Base-by-base conservation (phyloP, 2,113 vertebrate species). In the Eulemur macaco region DNA sequence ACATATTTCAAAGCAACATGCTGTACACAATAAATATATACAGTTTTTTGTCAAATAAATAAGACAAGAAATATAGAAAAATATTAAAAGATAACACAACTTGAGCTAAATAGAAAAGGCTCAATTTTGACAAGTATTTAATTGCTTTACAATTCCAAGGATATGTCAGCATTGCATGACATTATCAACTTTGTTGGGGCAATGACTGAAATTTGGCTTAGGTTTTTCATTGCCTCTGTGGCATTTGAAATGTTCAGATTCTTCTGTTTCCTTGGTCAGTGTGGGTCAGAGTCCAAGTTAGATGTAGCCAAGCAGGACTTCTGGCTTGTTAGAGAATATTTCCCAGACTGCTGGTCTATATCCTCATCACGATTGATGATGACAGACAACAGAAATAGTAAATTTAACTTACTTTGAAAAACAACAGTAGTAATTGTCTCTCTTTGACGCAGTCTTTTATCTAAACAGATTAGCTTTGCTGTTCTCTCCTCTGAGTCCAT, bases 341-440 rank as follows among this genome's bases (percentile, higher is more conserved):
- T 95, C 23, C 47, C 42, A 95, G 71, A 78, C 42, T 94, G 50
- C 58, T 90, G 18, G 4, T 85, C 52, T 96, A 23, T 88, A 56
- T 95, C 14, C 42, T 94, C 25, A 88, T 63, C 94, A 47, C 47
- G 92, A 69, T 6, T 64, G 39, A 96, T 86, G 68, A 95, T 90
- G 91, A 96, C 27, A 92, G 81, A 95, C 80, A 97, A 64, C 63
- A 96, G 84, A 94, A 96, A 81, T 76, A 71, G 89, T 81, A 94
- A 90, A 89, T 89, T 95, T 89, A 95, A 92, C 56, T 95, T 94
- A 86, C 20, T 95, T 80, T 95, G 76, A 92, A 97, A 97, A 97
- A 96, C 37, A 95, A 52, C 76, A 73, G 76, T 83, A 69, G 58
- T 94, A n/a, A 89, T 97, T 97, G 60, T 90, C 64, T 94, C 45